A percentile compares a stretch with the other conserved stretches of the same genome.
Conservation (phyloP, 23 tunicate genomes). For the Ciona savignyi region DNA sequence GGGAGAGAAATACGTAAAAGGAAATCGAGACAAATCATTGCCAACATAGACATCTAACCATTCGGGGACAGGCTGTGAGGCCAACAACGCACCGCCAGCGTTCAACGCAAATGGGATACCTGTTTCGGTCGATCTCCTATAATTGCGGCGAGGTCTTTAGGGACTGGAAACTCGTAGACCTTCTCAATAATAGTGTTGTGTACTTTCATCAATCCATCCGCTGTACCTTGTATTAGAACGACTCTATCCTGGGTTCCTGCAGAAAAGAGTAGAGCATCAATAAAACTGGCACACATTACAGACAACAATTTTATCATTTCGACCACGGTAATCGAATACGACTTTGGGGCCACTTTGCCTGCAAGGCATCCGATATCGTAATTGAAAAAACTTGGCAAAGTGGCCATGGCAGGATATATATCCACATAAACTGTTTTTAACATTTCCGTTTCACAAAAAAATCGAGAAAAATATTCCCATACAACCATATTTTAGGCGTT, state of each 20-base stretch:
- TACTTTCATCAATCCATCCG: conserved; percentile 75
- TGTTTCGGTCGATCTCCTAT: conserved; percentile 95
- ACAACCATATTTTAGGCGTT: too few relatives aligned
- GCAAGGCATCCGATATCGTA: not conserved
- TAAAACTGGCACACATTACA: too few relatives aligned
- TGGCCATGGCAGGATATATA: not conserved
- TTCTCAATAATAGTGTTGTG: conserved; percentile 81
- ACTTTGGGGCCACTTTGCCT: not conserved
- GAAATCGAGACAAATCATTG: too few relatives aligned
- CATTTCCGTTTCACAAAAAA: too few relatives aligned
- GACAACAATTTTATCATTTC: not conserved
- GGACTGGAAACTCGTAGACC: conserved; percentile 93
- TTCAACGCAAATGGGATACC: too few relatives aligned
- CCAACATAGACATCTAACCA: too few relatives aligned
- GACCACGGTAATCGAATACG: not conserved
- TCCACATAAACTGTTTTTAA: too few relatives aligned
- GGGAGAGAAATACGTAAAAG: too few relatives aligned
- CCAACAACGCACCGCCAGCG: too few relatives aligned
- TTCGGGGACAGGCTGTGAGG: too few relatives aligned
- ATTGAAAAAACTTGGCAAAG: not conserved
- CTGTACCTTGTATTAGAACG: conserved; percentile 83
- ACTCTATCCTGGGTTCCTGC: conserved; percentile 93
- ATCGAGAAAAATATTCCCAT: too few relatives aligned
- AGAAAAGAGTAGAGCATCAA: too few relatives aligned
- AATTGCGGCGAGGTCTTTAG: conserved; percentile 79